These are phyloP conservation scores for Calliopsis andreniformis DNA, from an alignment of 1,140 invertebrate genomes.

Conservation along the genomic window DNA sequence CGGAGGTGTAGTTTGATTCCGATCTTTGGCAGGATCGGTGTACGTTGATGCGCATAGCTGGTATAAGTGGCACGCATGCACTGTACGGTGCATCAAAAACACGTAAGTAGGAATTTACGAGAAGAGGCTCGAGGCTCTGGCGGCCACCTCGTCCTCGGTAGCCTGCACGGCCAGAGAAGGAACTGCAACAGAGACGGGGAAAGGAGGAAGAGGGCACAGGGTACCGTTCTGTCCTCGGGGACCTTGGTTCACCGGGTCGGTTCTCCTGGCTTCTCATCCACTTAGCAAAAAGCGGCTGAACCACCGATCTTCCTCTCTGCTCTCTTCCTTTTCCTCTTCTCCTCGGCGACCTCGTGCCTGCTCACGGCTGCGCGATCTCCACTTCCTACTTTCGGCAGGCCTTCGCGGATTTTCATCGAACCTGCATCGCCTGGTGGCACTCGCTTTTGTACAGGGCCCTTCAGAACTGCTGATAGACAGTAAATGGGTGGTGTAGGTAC, in stretches of 20 bases:
- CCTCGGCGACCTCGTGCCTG: conserved; percentile 34
- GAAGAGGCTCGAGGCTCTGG: conserved; percentile 24
- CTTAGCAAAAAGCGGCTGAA: conserved; percentile 55
- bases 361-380: conserved; percentile 43
- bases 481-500: too few species aligned
- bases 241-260: conserved; percentile 65
- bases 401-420: not conserved
- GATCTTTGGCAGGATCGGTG: not conserved
- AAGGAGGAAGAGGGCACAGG: conserved; percentile 62
- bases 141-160: conserved; percentile 29
- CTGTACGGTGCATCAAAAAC: conserved; percentile 31
- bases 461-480: too few species aligned
- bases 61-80: conserved; percentile 19
- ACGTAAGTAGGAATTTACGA: conserved; percentile 42
- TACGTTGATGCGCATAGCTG: conserved; percentile 1
- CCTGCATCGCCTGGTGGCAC: not conserved
- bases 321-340: conserved; percentile 34
- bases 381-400: conserved; percentile 57
- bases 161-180: conserved; percentile 6
- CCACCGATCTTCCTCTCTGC: conserved; percentile 42
- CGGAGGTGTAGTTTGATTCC: not conserved
- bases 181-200: not conserved
- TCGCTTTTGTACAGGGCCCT: too few species aligned
- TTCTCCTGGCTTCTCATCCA: conserved; percentile 51
- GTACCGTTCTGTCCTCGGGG: conserved; percentile 65